A percentile compares a stretch with the other conserved stretches of the same genome.
These are phyloP conservation scores for Ceramica pisi DNA, from an alignment of 2,888 invertebrate genomes.

Conservation along the genomic window DNA sequence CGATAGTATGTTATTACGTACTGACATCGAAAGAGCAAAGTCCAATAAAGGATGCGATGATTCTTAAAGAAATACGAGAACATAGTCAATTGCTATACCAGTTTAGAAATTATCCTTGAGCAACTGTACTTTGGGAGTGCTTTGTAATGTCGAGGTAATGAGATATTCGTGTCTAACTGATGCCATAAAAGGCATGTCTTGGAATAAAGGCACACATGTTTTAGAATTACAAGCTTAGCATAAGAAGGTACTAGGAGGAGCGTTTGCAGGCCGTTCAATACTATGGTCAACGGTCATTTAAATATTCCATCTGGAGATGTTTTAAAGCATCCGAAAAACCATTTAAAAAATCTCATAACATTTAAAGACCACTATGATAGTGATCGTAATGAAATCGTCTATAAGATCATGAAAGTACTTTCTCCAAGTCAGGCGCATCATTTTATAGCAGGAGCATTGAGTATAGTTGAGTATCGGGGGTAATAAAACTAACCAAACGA, in stretches of 20 bases:
- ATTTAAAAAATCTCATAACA: background rate
- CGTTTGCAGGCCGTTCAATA: conserved; percentile 18
- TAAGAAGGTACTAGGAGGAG: background rate
- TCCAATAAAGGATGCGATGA: conserved; percentile 66
- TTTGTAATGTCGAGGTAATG: conserved; percentile 57
- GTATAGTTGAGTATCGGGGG: background rate
- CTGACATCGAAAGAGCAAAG: conserved; percentile 69
- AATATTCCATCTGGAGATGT: background rate
- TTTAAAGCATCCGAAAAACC: background rate
- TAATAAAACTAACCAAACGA: conserved; percentile 23
- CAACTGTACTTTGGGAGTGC: conserved; percentile 41
- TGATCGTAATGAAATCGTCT: background rate
- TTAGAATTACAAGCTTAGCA: conserved; percentile 12
- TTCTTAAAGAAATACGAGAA: conserved; percentile 41
- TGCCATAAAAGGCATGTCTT: conserved; percentile 44
- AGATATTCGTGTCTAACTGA: conserved; percentile 54
- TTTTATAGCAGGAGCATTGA: conserved; percentile 12
- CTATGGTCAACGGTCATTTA: background rate
- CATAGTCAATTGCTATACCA: conserved; percentile 25
- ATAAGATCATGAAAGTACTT: conserved; percentile 21
- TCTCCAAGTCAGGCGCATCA: background rate
- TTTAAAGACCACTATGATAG: background rate
- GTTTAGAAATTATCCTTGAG: conserved; percentile 60
- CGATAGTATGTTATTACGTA: conserved; percentile 66
- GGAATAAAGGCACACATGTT: conserved; percentile 29